These are phyloP conservation scores for Cettia cetti DNA, from an alignment of 2,113 vertebrate genomes.

Conservation along the genomic window DNA sequence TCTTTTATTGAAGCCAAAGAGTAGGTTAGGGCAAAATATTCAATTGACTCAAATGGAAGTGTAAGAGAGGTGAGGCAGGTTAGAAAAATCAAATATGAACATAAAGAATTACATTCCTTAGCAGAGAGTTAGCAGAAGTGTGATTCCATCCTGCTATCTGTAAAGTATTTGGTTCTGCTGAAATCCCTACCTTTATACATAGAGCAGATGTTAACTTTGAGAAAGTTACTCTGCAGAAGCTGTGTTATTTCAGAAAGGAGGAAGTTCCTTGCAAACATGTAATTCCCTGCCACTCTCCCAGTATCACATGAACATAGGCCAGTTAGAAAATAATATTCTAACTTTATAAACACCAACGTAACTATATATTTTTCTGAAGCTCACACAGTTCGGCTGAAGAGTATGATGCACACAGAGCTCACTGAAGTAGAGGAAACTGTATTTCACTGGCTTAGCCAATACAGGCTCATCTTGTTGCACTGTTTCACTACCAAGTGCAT, in stretches of 20 bases:
- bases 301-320: not conserved
- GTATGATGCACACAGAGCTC: not conserved
- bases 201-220: not conserved
- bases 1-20: not conserved
- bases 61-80: not conserved
- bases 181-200: not conserved
- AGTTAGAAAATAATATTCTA: not conserved
- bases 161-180: not conserved
- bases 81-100: slow-evolving; percentile 16
- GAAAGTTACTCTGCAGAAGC: not conserved
- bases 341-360: not conserved
- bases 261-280: not conserved
- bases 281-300: not conserved
- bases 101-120: not conserved
- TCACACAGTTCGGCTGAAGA: not conserved
- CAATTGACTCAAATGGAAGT: not conserved
- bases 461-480: not conserved
- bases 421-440: not conserved
- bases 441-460: not conserved
- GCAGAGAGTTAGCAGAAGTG: not conserved
- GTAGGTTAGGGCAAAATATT: slow-evolving; percentile 7
- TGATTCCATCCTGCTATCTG: not conserved
- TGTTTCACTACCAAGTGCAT: not conserved
- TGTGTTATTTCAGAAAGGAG: not conserved
- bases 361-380: not conserved